Evolutionary conservation across 2,797 vertebrate genomes (phyloP).

Genomic region (Poeciliopsis gracilis): DNA sequence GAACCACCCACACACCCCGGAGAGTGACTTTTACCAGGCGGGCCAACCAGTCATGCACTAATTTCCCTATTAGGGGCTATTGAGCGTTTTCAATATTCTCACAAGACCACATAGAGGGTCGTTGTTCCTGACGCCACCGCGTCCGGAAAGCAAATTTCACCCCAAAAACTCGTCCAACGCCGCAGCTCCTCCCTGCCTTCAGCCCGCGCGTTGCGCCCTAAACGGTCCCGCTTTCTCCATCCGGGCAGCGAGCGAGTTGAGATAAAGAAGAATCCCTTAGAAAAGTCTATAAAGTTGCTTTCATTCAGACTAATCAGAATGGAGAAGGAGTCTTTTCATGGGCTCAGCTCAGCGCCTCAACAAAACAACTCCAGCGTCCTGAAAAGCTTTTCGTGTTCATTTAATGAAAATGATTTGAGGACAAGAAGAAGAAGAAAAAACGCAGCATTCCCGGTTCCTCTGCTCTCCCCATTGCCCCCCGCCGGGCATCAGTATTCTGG

Average conservation of each 20-base stretch:
- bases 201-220: constrained; percentile 44
- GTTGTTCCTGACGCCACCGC: constrained; percentile 59
- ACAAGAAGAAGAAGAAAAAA: constrained; percentile 67
- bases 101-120: constrained; percentile 89
- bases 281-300: constrained; percentile 82
- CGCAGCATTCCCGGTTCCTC: constrained; percentile 44
- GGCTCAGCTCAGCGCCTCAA: constrained; percentile 84
- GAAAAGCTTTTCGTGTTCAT: constrained; percentile 97
- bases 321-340: constrained; percentile 91
- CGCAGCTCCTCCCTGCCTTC: neutral
- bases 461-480: constrained; percentile 27
- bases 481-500: constrained; percentile 92
- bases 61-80: constrained; percentile 89
- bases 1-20: constrained; percentile 83
- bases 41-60: constrained; percentile 89
- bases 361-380: constrained; percentile 93
- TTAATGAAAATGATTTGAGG: constrained; percentile 96
- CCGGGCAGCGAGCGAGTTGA: constrained; percentile 63
- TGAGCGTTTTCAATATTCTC: constrained; percentile 85
- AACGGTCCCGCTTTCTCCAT: constrained; percentile 65
- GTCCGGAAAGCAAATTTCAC: constrained; percentile 14
- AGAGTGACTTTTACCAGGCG: constrained; percentile 83
- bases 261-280: constrained; percentile 79
- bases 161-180: constrained; percentile 14
- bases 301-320: constrained; percentile 87